Evolutionary conservation across 2,888 invertebrate genomes (phyloP).

Genomic region (Aphodius sticticus): DNA sequence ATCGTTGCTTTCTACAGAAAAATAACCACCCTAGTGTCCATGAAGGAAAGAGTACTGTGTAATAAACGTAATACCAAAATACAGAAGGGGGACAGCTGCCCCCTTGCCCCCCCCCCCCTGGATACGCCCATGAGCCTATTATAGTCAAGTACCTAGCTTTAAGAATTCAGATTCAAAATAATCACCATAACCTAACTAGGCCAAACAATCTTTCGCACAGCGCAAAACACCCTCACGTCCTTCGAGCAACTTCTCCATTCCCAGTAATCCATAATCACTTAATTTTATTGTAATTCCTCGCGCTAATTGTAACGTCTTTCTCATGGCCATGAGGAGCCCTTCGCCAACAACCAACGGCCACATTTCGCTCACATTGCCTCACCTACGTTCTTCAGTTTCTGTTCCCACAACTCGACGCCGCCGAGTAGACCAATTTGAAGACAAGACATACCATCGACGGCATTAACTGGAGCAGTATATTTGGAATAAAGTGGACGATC

Average conservation of each 20-base stretch:
- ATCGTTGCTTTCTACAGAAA: too few species aligned
- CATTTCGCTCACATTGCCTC: neutral
- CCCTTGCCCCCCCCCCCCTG: too few species aligned
- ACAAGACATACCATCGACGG: neutral
- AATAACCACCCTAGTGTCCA: too few species aligned
- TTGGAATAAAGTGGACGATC: conserved; percentile 4
- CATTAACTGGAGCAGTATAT: neutral
- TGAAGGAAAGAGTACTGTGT: too few species aligned
- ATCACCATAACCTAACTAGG: too few species aligned
- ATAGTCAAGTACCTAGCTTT: too few species aligned
- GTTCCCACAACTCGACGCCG: neutral
- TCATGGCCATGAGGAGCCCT: neutral
- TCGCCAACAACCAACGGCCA: neutral
- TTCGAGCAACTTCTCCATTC: neutral
- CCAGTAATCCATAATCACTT: neutral
- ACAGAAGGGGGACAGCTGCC: too few species aligned
- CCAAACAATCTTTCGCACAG: too few species aligned
- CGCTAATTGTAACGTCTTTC: neutral
- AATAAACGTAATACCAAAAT: too few species aligned
- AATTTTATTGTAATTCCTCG: conserved; percentile 4
- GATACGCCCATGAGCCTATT: too few species aligned
- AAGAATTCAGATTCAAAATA: too few species aligned
- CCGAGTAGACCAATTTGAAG: neutral
- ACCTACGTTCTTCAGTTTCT: neutral
- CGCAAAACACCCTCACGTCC: too few species aligned